Evolutionary conservation across 2,113 vertebrate species (phyloP), one percentile per base, ranked within the genome.

Genomic region (Eretmochelys imbricata): DNA sequence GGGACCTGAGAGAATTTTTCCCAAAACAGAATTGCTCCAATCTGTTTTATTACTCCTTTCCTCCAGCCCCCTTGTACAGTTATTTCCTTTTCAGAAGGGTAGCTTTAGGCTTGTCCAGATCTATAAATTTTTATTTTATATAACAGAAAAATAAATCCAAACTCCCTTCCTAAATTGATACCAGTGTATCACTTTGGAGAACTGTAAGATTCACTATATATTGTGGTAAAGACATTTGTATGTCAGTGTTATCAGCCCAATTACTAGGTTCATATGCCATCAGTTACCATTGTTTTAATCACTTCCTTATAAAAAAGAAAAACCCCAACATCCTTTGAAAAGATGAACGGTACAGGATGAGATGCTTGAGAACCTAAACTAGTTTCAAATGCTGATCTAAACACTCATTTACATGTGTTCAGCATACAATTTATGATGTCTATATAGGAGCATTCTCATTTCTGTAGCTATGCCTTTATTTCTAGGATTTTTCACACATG

Each of bases 71-170:
- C 5, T 11, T 72, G 17, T 38, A 72, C 19, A 38, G n/a, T 79
- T 35, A 88, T 86, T 97, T 93, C 87, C 85, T 95, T 94, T 93
- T 92, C 89, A 78, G 9, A 88, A 94, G 53, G 9, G 6, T 2
- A 92, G 49, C 78, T 49, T 91, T 72, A 85, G 80, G 82, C 35
- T 72, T 62, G 49, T 19, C 49, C 72, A 95, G 72, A 65, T 57
- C 75, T 86, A 62, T 85, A 85, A 90, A 90, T 87, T 65, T 59
- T 91, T 93, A n/a, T 48, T 78, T 76, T 76, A 46, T 25, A 76
- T 46, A 76, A 27, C 38, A 87, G 80, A 22, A 80, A 87, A 90
- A 1, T 25, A 50, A 90, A 57, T 53, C 80, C 78, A 85, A 59
- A 1, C 35, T 88, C 1, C 9, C 75, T 90, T 17, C 8, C 80